Conservation (phyloP, 35 echinoderm and acorn worm genomes). For the Apostichopus parvimensis region DNA sequence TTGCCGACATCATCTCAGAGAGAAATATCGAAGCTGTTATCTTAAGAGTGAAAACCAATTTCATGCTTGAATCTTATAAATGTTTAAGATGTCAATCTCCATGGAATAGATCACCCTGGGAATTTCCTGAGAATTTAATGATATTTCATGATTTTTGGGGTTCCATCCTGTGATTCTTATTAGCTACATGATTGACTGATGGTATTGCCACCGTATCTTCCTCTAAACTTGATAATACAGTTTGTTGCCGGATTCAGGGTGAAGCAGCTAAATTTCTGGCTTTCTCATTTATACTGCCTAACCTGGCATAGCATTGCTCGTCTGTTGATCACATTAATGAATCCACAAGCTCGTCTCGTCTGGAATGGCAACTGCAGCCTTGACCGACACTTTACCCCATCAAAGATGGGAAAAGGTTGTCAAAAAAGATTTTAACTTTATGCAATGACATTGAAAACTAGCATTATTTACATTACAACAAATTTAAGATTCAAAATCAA, state of each 20-base stretch:
- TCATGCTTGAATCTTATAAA: constrained; percentile 8
- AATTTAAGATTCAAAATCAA: neutral
- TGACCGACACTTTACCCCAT: neutral
- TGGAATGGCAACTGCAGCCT: neutral
- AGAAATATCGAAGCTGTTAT: no score
- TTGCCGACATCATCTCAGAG: no score
- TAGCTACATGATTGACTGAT: neutral
- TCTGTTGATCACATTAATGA: constrained; percentile 2
- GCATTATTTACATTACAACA: neutral
- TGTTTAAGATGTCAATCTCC: neutral
- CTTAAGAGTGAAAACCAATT: neutral
- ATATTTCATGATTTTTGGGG: constrained; percentile 5
- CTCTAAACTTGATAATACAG: neutral
- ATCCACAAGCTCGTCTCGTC: neutral
- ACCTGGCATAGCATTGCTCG: neutral
- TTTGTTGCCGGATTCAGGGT: constrained; percentile 7
- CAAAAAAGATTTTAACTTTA: neutral
- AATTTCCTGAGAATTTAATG: constrained; percentile 2
- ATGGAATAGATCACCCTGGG: constrained; percentile 11
- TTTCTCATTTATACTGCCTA: neutral
- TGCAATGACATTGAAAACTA: neutral
- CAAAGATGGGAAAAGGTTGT: neutral
- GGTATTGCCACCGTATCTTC: constrained; percentile 2
- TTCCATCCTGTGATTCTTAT: neutral
- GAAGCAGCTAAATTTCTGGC: neutral